Conservation (phyloP, 2,113 vertebrate genomes). For the Amphilophus citrinellus region DNA sequence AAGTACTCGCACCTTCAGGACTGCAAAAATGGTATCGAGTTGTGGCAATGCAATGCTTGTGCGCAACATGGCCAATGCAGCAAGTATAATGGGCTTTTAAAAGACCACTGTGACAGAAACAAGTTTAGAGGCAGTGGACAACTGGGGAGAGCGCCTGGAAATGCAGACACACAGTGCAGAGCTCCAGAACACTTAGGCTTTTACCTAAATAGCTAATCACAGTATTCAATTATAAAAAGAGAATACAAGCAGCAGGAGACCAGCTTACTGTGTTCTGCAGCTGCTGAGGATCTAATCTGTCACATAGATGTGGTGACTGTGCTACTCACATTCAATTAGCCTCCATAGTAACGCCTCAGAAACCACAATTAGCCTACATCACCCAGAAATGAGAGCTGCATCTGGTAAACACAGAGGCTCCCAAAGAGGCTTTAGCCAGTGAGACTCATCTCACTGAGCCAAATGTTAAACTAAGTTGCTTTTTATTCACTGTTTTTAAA, state of each 20-base stretch:
- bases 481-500: neutral
- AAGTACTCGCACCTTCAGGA: neutral
- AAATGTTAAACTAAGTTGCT: neutral
- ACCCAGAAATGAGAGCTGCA: neutral
- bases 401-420: constrained; percentile 10
- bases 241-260: neutral
- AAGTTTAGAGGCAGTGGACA: neutral
- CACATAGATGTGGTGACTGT: constrained; percentile 21
- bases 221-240: neutral
- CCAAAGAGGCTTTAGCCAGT: neutral
- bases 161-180: neutral
- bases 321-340: constrained; percentile 53
- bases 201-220: neutral
- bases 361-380: constrained; percentile 44
- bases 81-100: neutral
- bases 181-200: neutral
- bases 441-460: neutral
- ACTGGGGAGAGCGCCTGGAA: neutral
- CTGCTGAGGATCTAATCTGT: constrained; percentile 39
- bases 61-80: neutral
- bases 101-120: neutral
- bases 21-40: neutral
- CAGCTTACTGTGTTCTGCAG: neutral
- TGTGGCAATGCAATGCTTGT: neutral
- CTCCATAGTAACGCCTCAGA: constrained; percentile 35